Percentiles rank a stretch among this genome's conserved stretches.
Evolutionary conservation across 2,888 invertebrate species (phyloP).

Genomic region (Perdita meconis): DNA sequence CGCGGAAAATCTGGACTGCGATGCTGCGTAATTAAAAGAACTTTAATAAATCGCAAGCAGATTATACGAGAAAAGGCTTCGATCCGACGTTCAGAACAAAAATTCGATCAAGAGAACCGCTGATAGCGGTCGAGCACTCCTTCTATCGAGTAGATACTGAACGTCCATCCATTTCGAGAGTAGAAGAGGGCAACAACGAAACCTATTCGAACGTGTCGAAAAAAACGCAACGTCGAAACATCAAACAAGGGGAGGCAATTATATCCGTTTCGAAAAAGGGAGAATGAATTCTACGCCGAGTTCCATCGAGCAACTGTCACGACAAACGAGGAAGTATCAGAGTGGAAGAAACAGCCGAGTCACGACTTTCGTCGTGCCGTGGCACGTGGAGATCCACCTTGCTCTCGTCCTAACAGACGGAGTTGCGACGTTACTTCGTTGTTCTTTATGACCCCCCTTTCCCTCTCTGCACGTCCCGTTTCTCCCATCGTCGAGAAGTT

Average conservation of each 20-base stretch:
- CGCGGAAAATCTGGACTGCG: neutral
- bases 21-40: conserved; percentile 2
- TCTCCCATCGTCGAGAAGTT: conserved; percentile 29
- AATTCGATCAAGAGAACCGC: neutral
- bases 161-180: conserved; percentile 8
- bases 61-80: neutral
- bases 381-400: conserved; percentile 64
- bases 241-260: conserved; percentile 62
- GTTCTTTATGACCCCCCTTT: conserved; percentile 43
- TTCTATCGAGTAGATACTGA: neutral
- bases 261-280: conserved; percentile 47
- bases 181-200: neutral
- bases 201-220: conserved; percentile 21
- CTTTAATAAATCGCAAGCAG: neutral
- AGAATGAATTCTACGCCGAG: conserved; percentile 43
- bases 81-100: neutral
- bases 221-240: conserved; percentile 33
- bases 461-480: conserved; percentile 23
- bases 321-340: conserved; percentile 66
- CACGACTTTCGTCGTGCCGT: conserved; percentile 67
- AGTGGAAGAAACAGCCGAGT: conserved; percentile 64
- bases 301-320: conserved; percentile 26
- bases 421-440: conserved; percentile 55
- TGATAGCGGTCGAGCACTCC: neutral
- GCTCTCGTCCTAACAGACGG: conserved; percentile 38